Evolutionary conservation across 2,113 vertebrate genomes (phyloP), one percentile per base, ranked within the genome.

Genomic region (Pseudorasbora parva): DNA sequence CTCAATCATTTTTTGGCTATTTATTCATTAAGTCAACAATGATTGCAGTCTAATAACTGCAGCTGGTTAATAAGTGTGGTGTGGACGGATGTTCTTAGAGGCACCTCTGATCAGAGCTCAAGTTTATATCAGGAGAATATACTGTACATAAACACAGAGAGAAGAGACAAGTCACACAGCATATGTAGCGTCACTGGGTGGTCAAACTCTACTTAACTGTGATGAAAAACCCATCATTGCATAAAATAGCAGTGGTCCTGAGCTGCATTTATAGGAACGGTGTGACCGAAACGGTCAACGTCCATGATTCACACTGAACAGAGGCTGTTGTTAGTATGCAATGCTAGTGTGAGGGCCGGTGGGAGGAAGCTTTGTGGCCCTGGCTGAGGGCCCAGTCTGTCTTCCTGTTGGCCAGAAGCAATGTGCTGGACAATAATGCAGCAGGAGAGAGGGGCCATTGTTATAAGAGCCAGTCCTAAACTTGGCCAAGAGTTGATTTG

Each of bases 401-500:
- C 82, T 86, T 89, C 88, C 88, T 87, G 87, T 82, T 49, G 51
- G 86, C 62, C 74, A 86, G 54, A 72, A 85, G 78, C 84, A 88
- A 64, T 62, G 68, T 45, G 72, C 60, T 78, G 85, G 89, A 92
- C 90, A 92, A 93, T 91, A 84, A 90, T 82, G 87, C 88, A 81
- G 47, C 66, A 43, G 37, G 57, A 78, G 87, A 90, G 88, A 90
- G 84, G 84, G 78, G 85, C 90, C 84, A 91, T 91, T 93, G 92
- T 92, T 93, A 78, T 90, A 85, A 45, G 60, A 86, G 88, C 87
- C 83, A 89, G 90, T 89, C 33, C 60, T 8, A 85, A 89, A 85
- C 84, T 74, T 25, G 33, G 82, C 73, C 62, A 66, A 86, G 80
- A 89, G 88, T 74, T 14, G 84, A 87, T 86, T 86, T 30, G 45